Base-by-base conservation (phyloP, 2,113 vertebrate genomes). In the Nansenia antarctica region DNA sequence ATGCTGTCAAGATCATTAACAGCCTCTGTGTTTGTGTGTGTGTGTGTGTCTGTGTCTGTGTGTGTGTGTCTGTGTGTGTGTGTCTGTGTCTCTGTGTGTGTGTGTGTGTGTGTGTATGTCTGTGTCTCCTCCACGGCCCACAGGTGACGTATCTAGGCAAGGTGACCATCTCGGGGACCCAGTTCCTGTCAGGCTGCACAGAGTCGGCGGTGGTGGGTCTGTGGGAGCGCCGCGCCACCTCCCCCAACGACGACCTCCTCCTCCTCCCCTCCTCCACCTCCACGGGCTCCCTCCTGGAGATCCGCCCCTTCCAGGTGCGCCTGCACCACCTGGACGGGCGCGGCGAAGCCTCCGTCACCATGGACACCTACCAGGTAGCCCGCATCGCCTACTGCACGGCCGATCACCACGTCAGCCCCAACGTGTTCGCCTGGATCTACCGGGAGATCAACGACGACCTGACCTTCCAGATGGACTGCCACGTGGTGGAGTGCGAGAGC, bases 381-480 rank as follows among this genome's bases (percentile, higher is more conserved):
- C 95, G 96, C 29, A 99, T 99, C 2, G 98, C 98, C 76, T 99
- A 98, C 89, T 99, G 98, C 95, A 99, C 98, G 1, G 98, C 98
- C 2, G 98, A 99, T 90, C 98, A 99, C 86, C 87, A 95, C 1
- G 72, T 96, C 84, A 95, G 93, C 86, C 94, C 96, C 75, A 97
- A 98, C 79, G 93, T 99, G 80, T 99, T 99, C 0, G 98, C 98
- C 59, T 99, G 97, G 97, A 94, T 99, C 69, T 99, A 99, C 88
- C 91, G 98, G 77, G 96, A 99, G 91, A 99, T 99, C 90, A 98
- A 98, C 0, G 98, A 99, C 1, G 96, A 99, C 92, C 92, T 99
- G 90, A 95, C 96, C 84, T 98, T 97, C 90, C 98, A 99, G 90
- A 98, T 99, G 95, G 95, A 98, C 93, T 99, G 98, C 92, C 98